These are phyloP conservation scores for Melozone crissalis DNA, from an alignment of 2,113 vertebrate species.

Conservation along the genomic window DNA sequence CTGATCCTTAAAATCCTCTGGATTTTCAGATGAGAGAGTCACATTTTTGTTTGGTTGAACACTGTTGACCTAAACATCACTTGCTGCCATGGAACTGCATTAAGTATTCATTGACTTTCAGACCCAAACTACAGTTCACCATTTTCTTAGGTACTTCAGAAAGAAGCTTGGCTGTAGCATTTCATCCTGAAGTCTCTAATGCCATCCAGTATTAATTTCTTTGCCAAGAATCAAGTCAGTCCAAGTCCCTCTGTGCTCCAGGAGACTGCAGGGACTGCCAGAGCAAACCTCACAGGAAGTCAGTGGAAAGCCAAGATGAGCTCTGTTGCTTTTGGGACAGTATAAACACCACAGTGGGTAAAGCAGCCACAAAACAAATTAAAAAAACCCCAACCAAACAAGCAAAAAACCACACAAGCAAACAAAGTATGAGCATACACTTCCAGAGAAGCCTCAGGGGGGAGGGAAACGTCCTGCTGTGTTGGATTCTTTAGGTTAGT, in stretches of 20 bases:
- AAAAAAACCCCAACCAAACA: background rate
- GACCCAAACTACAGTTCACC: background rate
- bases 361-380: background rate
- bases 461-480: no score
- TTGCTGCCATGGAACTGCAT: background rate
- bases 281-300: background rate
- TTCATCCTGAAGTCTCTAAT: background rate
- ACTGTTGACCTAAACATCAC: background rate
- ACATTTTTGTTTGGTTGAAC: background rate
- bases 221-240: background rate
- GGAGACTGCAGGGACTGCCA: background rate
- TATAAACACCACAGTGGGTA: background rate
- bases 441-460: background rate
- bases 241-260: background rate
- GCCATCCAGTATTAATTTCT: background rate
- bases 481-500: background rate
- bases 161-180: background rate
- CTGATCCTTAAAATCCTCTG: background rate
- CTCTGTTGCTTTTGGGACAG: background rate
- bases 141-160: background rate
- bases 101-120: slow-evolving; percentile 11
- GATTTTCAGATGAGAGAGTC: background rate
- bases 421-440: background rate
- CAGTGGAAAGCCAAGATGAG: background rate
- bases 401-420: background rate